Base-by-base conservation (phyloP, 2,888 invertebrate genomes). In the Lingula anatina region DNA sequence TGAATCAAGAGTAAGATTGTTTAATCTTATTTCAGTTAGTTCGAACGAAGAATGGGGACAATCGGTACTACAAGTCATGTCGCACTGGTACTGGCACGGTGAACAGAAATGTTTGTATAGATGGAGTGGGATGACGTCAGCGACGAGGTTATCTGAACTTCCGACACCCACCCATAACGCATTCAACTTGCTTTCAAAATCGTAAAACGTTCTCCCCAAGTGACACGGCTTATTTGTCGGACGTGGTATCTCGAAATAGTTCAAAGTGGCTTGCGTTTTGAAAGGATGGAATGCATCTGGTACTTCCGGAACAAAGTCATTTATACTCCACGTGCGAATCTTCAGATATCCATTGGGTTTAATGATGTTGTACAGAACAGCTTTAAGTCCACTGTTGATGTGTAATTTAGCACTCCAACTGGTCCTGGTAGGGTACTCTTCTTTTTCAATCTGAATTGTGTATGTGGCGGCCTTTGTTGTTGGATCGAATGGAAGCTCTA, bases 91-190 rank as follows among this genome's bases (percentile, higher is more conserved):
- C 7, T 43, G 35, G 45, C 61, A 64, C 1, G 55, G 54, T 5
- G 49, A 49, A 42, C 62, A 64, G 27, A 59, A 58, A 9, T 40
- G 41, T 36, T 53, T 49, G 24, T 50, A 49, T 1, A 49, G 41
- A 4, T 26, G 43, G 31, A 59, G 40, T 7, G 57, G 49, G 20
- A 46, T 21, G 9, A 61, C 35, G 43, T 57, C 57, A 1, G 52
- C 61, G 12, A 53, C 35, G 20, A 40, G 37, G 31, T 51, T 54
- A 9, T 42, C 39, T 37, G 37, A 53, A 38, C 61, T 56, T 4
- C 60, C 56, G 2, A 61, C 53, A 18, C 59, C 61, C 23, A 60
- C 28, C 54, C 54, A 60, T 15, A 62, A 49, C 37, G 61, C 60
- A 26, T 59, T 59, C 12, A 64, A 55, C 12, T 56, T 52, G 49